Evolutionary conservation across 2,797 vertebrate species (phyloP), one percentile per base, ranked within the genome.

Genomic region (Calcarius lapponicus): DNA sequence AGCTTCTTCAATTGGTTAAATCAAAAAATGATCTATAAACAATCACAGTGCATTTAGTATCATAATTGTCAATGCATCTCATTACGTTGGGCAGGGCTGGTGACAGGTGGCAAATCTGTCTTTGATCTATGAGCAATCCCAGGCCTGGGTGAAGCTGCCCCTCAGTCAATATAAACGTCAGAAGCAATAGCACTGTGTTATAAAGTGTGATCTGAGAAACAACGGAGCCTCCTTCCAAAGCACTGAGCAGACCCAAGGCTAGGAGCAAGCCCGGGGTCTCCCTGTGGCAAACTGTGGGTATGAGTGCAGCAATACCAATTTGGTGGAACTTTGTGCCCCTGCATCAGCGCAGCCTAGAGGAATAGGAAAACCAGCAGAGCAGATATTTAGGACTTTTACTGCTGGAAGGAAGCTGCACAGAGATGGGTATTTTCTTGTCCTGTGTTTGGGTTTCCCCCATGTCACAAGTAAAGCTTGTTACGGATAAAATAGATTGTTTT

Each of bases 21-120:
- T 95, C 90, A 90, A 90, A 73, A 86, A 93, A 93, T 79, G 4
- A 74, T 95, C 90, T 75, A 95, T 86, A 96, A 95, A 88, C 72
- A 80, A 96, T 95, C 93, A 92, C 70, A 60, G 76, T 38, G 64
- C 76, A 80, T 87, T 95, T 90, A 87, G 80, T 21, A 53, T 60
- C 80, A 43, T 83, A 93, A 96, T 92, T 90, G 70, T 45, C 92
- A 86, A 66, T 79, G 80, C 62, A 92, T 94, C 88, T 72, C 80
- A 79, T 90, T 89, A 85, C 69, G 28, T 3, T 45, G 88, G 90
- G 66, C 42, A 54, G 91, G 36, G 57, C 38, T 81, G 80, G 62
- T 70, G 92, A 66, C 5, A 12, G 85, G 80, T 88, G 75, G 80
- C 36, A 75, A 91, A 88, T 34, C 50, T 86, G 51, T 2, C 82